Evolutionary conservation across 2,888 invertebrate species (phyloP).

Genomic region (Diarsia dahlii): DNA sequence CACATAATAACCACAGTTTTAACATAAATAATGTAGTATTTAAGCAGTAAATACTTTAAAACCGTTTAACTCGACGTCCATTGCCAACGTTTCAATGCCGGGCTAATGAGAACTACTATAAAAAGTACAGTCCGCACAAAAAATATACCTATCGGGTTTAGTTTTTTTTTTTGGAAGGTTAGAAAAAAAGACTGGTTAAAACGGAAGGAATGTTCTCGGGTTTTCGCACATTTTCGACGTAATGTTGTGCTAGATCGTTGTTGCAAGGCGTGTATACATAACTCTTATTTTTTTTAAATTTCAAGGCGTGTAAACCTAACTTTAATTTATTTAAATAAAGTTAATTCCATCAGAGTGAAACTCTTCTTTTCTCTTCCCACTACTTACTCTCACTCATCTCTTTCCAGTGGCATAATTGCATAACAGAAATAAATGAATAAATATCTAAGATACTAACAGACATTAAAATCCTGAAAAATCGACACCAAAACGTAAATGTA

Average conservation of each 20-base stretch:
- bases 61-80: slow-evolving; percentile 50
- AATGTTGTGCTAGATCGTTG: neutral
- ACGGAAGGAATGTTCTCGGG: slow-evolving; percentile 34
- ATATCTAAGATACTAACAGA: no score
- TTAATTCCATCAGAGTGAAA: no score
- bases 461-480: no score
- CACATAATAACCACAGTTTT: slow-evolving; percentile 16
- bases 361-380: no score
- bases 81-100: slow-evolving; percentile 63
- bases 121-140: slow-evolving; percentile 62
- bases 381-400: no score
- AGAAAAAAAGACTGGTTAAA: slow-evolving; percentile 37
- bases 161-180: slow-evolving; percentile 52
- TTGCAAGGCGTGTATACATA: neutral
- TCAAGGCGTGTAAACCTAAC: no score
- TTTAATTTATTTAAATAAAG: no score
- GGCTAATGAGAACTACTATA: slow-evolving; percentile 51
- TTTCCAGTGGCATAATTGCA: no score
- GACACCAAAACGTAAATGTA: no score
- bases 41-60: slow-evolving; percentile 55
- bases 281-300: no score
- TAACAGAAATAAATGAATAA: no score
- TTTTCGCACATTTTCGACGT: slow-evolving; percentile 1
- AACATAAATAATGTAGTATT: slow-evolving; percentile 33
- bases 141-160: slow-evolving; percentile 36